A percentile compares a stretch with the other conserved stretches of the same genome.
phyloP scores from a whole-genome alignment of 1,140 invertebrate genomes.

The Drosophila parabipectinata region DNA sequence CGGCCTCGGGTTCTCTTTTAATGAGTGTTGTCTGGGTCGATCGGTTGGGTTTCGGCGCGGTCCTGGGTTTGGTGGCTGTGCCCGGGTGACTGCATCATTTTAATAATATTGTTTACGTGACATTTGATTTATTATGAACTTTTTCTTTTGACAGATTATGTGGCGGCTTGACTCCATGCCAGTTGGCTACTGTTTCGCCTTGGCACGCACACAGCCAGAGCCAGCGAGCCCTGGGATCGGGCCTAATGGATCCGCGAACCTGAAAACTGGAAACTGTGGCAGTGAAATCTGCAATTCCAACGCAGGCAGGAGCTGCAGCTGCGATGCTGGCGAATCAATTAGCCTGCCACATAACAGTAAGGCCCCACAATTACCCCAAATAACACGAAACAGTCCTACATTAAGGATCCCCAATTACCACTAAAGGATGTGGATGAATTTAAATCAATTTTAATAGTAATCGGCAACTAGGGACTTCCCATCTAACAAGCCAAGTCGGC shows the following conservation, averaged over 20 bases:
- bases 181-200: constrained; percentile 69
- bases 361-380: constrained; percentile 52
- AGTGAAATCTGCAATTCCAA: constrained; percentile 23
- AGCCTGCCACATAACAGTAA: constrained; percentile 51
- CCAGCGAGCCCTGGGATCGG: constrained; percentile 30
- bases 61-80: background rate
- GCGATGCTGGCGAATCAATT: constrained; percentile 62
- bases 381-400: constrained; percentile 37
- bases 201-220: constrained; percentile 31
- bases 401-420: constrained; percentile 41
- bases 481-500: too few species aligned
- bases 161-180: constrained; percentile 65
- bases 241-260: constrained; percentile 52
- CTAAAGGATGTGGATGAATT: background rate
- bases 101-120: constrained; percentile 83
- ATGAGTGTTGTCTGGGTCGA: constrained; percentile 60
- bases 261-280: constrained; percentile 19
- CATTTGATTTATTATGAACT: constrained; percentile 83
- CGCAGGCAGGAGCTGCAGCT: constrained; percentile 5
- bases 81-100: constrained; percentile 71
- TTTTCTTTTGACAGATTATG: constrained; percentile 83
- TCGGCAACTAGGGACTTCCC: background rate
- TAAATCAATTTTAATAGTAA: background rate
- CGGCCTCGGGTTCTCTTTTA: constrained; percentile 56
- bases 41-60: constrained; percentile 3